Conservation (phyloP, 2,888 invertebrate species). For the Rhabditophanes sp. region DNA sequence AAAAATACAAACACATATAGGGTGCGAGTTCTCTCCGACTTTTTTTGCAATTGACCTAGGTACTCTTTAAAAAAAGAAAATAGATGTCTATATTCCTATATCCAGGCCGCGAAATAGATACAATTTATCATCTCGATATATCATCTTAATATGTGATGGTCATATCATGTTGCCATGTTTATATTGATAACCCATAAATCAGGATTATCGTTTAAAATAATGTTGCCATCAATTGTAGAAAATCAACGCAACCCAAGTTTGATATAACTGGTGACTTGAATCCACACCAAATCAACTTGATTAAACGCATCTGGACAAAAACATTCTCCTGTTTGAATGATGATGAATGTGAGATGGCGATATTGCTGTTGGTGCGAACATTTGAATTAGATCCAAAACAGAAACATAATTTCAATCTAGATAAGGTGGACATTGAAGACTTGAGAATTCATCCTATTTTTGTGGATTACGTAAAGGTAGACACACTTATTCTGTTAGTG, state of each 20-base stretch:
- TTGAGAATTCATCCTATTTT: constrained; percentile 15
- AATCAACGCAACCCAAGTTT: constrained; percentile 21
- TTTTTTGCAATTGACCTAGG: too few species aligned
- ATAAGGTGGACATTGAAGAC: constrained; percentile 9
- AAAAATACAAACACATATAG: too few species aligned
- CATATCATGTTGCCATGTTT: too few species aligned
- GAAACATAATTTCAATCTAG: constrained; percentile 11
- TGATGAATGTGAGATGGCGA: constrained; percentile 23
- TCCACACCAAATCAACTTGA: constrained; percentile 19
- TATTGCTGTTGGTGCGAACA: constrained; percentile 17
- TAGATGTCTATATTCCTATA: too few species aligned
- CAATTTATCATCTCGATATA: too few species aligned
- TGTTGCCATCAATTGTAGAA: too few species aligned
- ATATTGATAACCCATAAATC: too few species aligned
- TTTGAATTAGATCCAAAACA: constrained; percentile 19
- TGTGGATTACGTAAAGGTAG: constrained; percentile 17
- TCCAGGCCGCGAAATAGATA: too few species aligned
- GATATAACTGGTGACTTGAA: constrained; percentile 21
- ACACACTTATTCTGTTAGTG: not conserved
- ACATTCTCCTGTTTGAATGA: constrained; percentile 11
- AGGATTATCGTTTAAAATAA: too few species aligned
- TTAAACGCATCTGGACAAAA: constrained; percentile 22
- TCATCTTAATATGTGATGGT: too few species aligned
- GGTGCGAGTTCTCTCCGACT: too few species aligned
- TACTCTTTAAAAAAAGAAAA: too few species aligned